A percentile compares a stretch with the other conserved stretches of the same genome.
phyloP scores from a whole-genome alignment of 1,140 invertebrate species.

The Melipona quadrifasciata region DNA sequence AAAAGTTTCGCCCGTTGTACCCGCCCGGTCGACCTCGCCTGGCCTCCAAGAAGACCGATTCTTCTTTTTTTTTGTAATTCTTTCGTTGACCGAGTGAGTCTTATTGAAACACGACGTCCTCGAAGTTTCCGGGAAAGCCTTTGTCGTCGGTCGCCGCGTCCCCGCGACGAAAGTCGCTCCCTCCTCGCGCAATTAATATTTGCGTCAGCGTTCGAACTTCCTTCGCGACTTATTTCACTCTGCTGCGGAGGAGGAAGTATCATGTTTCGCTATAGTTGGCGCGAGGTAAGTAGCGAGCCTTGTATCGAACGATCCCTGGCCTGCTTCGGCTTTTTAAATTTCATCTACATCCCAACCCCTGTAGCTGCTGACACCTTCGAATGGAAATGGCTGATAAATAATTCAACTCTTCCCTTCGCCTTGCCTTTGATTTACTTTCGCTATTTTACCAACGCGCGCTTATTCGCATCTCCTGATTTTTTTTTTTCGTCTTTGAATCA shows the following conservation, averaged over 20 bases:
- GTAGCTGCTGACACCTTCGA: not conserved
- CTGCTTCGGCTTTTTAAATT: not conserved
- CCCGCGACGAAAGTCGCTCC: not conserved
- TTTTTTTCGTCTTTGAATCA: not conserved
- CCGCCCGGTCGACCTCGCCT: too few relatives aligned
- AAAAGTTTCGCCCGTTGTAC: slow-evolving; percentile 43
- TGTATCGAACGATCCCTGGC: not conserved
- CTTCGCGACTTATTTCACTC: not conserved
- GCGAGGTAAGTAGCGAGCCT: not conserved
- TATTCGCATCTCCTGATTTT: not conserved
- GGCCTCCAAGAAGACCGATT: slow-evolving; percentile 27
- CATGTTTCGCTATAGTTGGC: not conserved
- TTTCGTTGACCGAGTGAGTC: slow-evolving; percentile 25
- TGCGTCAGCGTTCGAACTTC: not conserved
- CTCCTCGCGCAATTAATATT: slow-evolving; percentile 16
- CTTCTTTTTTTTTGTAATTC: not conserved
- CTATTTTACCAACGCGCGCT: not conserved
- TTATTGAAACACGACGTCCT: slow-evolving; percentile 39
- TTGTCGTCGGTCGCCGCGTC: slow-evolving; percentile 1
- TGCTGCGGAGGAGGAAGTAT: too few relatives aligned
- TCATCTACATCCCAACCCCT: not conserved
- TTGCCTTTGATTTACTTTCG: not conserved
- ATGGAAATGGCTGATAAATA: not conserved
- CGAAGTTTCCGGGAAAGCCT: slow-evolving; percentile 5
- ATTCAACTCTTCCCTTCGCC: not conserved